Percentiles rank a stretch among this genome's conserved stretches.
phyloP scores from a whole-genome alignment of 2,888 invertebrate genomes.

The Phrixothrix hirtus region DNA sequence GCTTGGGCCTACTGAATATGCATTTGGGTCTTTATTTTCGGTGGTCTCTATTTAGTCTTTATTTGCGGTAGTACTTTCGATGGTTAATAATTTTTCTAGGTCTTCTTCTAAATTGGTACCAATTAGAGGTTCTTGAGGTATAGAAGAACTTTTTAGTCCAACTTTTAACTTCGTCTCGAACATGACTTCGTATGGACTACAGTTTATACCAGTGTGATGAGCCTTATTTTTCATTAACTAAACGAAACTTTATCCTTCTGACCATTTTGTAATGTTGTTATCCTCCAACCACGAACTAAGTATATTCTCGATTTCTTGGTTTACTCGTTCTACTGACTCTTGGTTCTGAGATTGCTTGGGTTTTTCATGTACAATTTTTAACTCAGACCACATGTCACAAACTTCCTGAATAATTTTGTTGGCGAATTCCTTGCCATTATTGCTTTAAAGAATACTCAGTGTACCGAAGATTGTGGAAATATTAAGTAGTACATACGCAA shows the following conservation, averaged over 20 bases:
- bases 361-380: no score
- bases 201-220: conserved; percentile 46
- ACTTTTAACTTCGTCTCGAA: no score
- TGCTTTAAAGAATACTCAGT: conserved; percentile 1
- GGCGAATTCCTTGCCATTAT: no score
- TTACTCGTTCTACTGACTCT: conserved; percentile 47
- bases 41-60: no score
- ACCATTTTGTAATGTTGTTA: conserved; percentile 17
- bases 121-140: conserved; percentile 4
- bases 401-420: conserved; percentile 26
- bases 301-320: no score
- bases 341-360: conserved; percentile 43
- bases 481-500: no score
- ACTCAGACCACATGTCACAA: no score
- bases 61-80: not conserved
- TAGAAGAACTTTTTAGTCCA: conserved; percentile 11
- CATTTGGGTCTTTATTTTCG: no score
- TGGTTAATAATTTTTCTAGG: no score
- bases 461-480: conserved; percentile 1
- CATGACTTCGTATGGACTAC: no score
- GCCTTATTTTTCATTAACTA: no score
- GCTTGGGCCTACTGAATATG: not conserved
- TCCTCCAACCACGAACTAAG: no score
- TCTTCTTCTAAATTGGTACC: conserved; percentile 9
- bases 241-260: conserved; percentile 39